Evolutionary conservation across 2,113 vertebrate species (phyloP).

Genomic region (Cariama cristata): DNA sequence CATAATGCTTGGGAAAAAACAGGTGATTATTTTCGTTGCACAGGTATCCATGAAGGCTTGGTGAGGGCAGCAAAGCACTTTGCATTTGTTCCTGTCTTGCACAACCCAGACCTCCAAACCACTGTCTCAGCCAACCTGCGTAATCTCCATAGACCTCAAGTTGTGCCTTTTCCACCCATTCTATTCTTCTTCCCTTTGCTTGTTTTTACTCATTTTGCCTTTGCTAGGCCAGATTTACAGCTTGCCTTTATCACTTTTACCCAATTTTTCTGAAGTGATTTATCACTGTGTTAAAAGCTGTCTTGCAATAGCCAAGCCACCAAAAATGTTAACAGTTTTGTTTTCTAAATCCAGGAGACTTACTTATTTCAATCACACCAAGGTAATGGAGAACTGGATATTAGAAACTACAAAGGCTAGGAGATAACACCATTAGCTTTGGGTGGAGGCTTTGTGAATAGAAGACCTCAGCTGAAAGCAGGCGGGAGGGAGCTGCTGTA

Average conservation of each 20-base stretch:
- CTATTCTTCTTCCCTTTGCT: neutral
- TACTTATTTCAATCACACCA: neutral
- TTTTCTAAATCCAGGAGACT: neutral
- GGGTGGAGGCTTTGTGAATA: neutral
- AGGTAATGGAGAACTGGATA: neutral
- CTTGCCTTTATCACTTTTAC: neutral
- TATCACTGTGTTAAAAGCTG: neutral
- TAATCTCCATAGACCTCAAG: neutral
- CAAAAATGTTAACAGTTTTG: neutral
- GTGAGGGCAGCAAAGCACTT: neutral
- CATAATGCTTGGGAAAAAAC: neutral
- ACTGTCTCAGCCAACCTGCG: neutral
- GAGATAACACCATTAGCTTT: rapidly evolving
- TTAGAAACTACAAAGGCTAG: neutral
- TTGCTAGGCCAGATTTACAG: neutral
- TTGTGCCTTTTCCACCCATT: neutral
- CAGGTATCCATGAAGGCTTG: neutral
- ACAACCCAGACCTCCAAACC: neutral
- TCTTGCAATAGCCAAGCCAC: neutral
- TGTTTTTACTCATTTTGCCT: neutral
- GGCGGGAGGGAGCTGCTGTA: neutral
- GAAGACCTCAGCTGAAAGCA: neutral
- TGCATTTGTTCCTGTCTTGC: neutral
- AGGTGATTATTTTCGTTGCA: neutral
- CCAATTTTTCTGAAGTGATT: neutral